phyloP scores from a whole-genome alignment of 1,140 invertebrate species.

The Venturia canescens region DNA sequence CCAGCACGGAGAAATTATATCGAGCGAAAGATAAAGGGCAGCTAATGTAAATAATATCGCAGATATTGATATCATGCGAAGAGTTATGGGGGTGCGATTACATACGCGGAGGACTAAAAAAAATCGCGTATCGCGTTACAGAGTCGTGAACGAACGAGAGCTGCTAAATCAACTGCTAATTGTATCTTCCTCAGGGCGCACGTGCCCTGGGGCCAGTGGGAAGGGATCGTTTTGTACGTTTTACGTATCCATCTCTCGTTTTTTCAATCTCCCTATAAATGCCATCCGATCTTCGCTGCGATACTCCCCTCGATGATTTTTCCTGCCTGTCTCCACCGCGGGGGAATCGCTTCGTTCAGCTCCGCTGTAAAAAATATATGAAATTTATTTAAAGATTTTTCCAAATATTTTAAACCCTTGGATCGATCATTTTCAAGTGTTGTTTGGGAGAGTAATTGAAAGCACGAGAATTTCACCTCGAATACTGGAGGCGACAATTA shows the following conservation, averaged over 20 bases:
- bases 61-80: background rate
- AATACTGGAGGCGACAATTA: no score
- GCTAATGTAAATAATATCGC: constrained; percentile 1
- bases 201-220: constrained; percentile 18
- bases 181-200: constrained; percentile 40
- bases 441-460: no score
- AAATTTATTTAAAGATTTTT: no score
- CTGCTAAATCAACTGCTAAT: constrained; percentile 32
- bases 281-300: no score
- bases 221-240: background rate
- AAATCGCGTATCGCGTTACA: constrained; percentile 21
- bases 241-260: background rate
- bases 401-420: no score
- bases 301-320: no score
- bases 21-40: background rate
- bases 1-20: constrained; percentile 1
- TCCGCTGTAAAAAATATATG: no score
- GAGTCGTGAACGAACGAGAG: constrained; percentile 26
- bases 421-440: no score
- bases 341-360: no score
- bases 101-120: background rate
- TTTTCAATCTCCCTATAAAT: no score
- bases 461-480: no score
- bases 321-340: no score
- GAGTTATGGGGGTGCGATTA: constrained; percentile 6